Conservation (phyloP, 2,113 vertebrate species). For the Trachemys scripta region DNA sequence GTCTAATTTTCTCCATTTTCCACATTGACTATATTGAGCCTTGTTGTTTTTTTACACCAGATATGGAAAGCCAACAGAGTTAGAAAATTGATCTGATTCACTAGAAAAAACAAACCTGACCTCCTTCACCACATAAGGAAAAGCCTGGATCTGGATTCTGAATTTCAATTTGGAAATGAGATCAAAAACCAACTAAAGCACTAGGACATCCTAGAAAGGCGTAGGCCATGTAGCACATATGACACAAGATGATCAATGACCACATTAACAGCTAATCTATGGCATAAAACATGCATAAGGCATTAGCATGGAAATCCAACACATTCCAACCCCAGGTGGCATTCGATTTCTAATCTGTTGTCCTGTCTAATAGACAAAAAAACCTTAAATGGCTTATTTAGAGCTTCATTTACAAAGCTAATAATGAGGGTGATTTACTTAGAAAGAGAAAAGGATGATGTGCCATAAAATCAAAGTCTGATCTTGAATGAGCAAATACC, state of each 20-base stretch:
- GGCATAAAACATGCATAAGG: conserved; percentile 66
- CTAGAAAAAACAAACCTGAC: conserved; percentile 24
- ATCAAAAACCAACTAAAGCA: conserved; percentile 44
- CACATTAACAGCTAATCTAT: conserved; percentile 55
- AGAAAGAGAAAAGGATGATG: not conserved
- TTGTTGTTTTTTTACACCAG: conserved; percentile 10
- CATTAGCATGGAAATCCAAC: conserved; percentile 56
- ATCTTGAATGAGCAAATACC: not conserved
- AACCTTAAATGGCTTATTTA: conserved; percentile 57
- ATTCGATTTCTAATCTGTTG: conserved; percentile 52
- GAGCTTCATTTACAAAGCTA: conserved; percentile 61
- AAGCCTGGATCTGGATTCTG: conserved; percentile 2
- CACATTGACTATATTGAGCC: not conserved
- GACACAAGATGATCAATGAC: conserved; percentile 41
- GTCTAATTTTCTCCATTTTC: not conserved
- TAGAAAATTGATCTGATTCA: conserved; percentile 34
- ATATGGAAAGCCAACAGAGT: conserved; percentile 27
- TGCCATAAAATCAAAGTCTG: conserved; percentile 3
- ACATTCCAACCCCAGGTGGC: conserved; percentile 17
- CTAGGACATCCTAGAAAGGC: not conserved
- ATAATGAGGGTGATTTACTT: conserved; percentile 61
- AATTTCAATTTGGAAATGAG: conserved; percentile 35
- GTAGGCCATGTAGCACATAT: conserved; percentile 7
- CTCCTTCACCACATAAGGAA: not conserved
- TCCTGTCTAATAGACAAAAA: conserved; percentile 62